phyloP scores from a whole-genome alignment of 53 echinoderm and acorn worm genomes.

The Astropecten irregularis region DNA sequence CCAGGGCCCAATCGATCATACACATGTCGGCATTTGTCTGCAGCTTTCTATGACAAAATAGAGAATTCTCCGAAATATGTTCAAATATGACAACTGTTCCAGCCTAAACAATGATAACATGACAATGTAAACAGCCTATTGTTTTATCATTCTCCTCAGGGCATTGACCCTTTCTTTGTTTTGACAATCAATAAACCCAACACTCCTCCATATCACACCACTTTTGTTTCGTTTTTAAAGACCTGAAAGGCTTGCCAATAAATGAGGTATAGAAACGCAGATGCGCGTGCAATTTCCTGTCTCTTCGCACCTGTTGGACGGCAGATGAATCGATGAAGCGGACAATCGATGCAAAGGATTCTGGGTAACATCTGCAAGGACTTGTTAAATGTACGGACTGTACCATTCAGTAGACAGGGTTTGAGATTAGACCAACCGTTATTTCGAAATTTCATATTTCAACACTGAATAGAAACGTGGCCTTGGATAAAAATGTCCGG shows the following conservation, averaged over 20 bases:
- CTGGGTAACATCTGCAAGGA: slow-evolving; percentile 25
- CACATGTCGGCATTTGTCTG: no score
- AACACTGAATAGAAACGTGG: no score
- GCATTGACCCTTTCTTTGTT: slow-evolving; percentile 9
- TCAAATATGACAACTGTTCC: no score
- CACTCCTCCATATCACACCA: not conserved
- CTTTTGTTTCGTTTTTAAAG: not conserved
- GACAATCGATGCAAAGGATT: slow-evolving; percentile 44
- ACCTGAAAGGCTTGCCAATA: not conserved
- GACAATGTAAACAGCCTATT: no score
- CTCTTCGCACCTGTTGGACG: slow-evolving; percentile 8
- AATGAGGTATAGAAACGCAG: slow-evolving; percentile 15
- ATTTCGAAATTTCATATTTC: no score
- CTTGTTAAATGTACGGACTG: not conserved
- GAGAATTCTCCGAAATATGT: no score
- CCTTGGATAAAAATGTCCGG: no score
- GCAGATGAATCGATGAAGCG: not conserved
- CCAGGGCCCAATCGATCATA: no score
- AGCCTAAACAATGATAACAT: slow-evolving; percentile 7
- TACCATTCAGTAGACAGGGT: no score
- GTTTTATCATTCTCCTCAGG: not conserved
- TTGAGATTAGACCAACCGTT: no score
- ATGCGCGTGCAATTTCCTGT: slow-evolving; percentile 18
- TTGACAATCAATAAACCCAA: not conserved
- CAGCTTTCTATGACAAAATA: no score